These are phyloP conservation scores for Palloptera scutellata DNA, from an alignment of 2,888 invertebrate genomes.

Conservation along the genomic window DNA sequence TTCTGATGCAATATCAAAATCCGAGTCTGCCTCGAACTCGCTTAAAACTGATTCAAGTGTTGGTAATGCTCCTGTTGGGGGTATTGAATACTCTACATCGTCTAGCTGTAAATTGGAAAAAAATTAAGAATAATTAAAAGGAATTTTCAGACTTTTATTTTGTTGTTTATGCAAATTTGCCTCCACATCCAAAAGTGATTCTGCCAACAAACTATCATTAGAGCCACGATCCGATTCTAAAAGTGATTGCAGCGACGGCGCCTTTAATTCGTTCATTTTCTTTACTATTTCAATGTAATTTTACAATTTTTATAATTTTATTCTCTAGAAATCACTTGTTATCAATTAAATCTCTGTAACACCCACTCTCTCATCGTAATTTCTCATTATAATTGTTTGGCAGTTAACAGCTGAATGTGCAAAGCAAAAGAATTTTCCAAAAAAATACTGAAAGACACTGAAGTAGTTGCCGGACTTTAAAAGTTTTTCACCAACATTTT, in stretches of 20 bases:
- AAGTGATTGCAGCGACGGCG: slow-evolving; percentile 67
- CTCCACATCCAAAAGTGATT: slow-evolving; percentile 72
- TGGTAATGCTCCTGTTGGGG: slow-evolving; percentile 77
- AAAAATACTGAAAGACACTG: no score
- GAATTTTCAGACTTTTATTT: not conserved
- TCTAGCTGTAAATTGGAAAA: slow-evolving; percentile 68
- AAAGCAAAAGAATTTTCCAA: not conserved
- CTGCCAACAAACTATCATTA: slow-evolving; percentile 71
- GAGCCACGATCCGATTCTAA: slow-evolving; percentile 72
- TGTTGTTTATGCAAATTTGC: slow-evolving; percentile 57
- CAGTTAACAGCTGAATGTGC: slow-evolving; percentile 12
- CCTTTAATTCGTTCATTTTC: slow-evolving; percentile 60
- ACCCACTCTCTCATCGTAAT: slow-evolving; percentile 18
- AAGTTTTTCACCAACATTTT: no score
- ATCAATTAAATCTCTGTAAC: slow-evolving; percentile 22
- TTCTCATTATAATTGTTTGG: not conserved
- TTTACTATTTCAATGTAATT: not conserved
- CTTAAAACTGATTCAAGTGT: slow-evolving; percentile 84
- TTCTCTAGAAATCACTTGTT: slow-evolving; percentile 1
- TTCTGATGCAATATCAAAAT: slow-evolving; percentile 64
- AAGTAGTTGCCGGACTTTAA: no score
- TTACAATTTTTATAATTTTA: not conserved
- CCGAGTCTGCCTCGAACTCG: slow-evolving; percentile 74
- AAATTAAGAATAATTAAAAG: not conserved
- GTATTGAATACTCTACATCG: slow-evolving; percentile 82